Conservation (phyloP, 2,113 vertebrate species). For the Odocoileus virginianus region DNA sequence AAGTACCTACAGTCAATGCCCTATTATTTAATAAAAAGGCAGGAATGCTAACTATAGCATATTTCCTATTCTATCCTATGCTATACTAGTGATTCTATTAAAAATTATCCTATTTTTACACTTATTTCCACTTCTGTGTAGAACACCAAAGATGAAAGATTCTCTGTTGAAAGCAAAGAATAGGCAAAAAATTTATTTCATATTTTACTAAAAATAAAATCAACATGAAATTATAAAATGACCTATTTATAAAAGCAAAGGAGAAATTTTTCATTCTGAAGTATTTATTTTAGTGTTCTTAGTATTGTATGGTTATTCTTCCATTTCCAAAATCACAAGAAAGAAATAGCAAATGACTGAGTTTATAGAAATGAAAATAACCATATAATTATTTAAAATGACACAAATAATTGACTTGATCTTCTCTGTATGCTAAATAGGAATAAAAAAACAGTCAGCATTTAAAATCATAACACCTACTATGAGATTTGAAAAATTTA, state of each 20-base stretch:
- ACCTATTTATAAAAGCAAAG: not conserved
- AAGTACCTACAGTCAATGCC: not conserved
- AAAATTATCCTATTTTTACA: not conserved
- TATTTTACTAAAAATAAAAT: conserved; percentile 10
- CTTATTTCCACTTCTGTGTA: not conserved
- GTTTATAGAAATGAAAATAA: not conserved
- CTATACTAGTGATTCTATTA: not conserved
- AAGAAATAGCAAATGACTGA: not conserved
- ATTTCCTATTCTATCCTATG: not conserved
- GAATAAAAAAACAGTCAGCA: not conserved
- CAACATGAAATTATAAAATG: not conserved
- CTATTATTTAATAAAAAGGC: not conserved
- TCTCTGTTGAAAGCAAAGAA: not conserved
- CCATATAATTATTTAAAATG: not conserved
- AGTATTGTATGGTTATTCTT: not conserved
- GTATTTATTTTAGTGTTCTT: not conserved
- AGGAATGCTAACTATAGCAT: not conserved
- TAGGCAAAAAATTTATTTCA: not conserved
- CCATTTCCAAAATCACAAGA: not conserved
- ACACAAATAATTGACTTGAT: not conserved
- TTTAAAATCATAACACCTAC: not conserved
- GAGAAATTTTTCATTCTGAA: not conserved
- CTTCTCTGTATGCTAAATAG: not conserved
- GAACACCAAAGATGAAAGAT: not conserved
- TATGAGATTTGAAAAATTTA: not conserved